These are phyloP conservation scores for Drosophila bunnanda DNA, from an alignment of 2,888 invertebrate genomes.

Conservation along the genomic window DNA sequence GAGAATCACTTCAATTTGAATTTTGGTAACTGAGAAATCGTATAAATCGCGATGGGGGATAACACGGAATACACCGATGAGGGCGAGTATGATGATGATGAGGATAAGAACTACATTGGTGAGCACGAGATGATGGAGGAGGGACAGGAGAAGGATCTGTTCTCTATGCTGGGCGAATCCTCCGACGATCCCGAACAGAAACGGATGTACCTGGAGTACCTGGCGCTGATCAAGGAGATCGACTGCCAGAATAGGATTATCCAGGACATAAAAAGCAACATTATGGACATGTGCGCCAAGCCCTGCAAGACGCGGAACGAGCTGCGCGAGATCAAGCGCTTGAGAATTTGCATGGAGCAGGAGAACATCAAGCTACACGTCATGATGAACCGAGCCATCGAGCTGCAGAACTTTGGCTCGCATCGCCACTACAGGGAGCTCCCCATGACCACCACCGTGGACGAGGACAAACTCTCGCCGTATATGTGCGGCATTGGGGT, in stretches of 20 bases:
- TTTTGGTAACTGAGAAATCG: not conserved
- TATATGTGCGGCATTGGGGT: slow-evolving; percentile 44
- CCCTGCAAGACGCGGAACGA: slow-evolving; percentile 77
- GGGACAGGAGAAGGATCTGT: slow-evolving; percentile 64
- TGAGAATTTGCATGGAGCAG: slow-evolving; percentile 81
- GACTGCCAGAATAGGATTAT: slow-evolving; percentile 81
- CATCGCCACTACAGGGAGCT: slow-evolving; percentile 76
- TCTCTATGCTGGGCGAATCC: slow-evolving; percentile 72
- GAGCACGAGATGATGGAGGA: slow-evolving; percentile 52
- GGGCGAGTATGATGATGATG: slow-evolving; percentile 52
- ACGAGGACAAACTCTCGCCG: slow-evolving; percentile 79
- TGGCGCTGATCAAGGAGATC: slow-evolving; percentile 79
- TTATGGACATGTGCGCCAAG: slow-evolving; percentile 73
- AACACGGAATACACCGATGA: slow-evolving; percentile 59
- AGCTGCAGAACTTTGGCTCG: slow-evolving; percentile 81
- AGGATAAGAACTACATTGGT: slow-evolving; percentile 17
- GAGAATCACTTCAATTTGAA: not conserved
- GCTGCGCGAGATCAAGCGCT: slow-evolving; percentile 73
- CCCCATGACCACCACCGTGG: slow-evolving; percentile 80
- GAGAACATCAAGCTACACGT: slow-evolving; percentile 81
- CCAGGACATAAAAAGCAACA: slow-evolving; percentile 76
- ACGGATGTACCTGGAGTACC: slow-evolving; percentile 78
- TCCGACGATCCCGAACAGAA: slow-evolving; percentile 79
- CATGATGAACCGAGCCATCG: slow-evolving; percentile 76
- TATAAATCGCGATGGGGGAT: slow-evolving; percentile 52